phyloP scores from a whole-genome alignment of 2,797 vertebrate genomes.

The Argya squamiceps region DNA sequence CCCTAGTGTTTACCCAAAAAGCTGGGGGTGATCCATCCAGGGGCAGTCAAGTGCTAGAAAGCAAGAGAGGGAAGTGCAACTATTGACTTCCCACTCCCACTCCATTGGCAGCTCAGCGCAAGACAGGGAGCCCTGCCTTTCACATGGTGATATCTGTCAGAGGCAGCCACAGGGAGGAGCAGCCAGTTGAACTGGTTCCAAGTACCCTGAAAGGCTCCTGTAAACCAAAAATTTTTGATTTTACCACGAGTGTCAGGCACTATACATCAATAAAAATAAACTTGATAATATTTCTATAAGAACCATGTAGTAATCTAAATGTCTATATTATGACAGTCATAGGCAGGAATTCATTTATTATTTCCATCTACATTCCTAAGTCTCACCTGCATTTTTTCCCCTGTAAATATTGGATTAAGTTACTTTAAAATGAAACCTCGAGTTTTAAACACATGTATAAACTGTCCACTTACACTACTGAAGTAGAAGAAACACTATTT shows the following conservation, averaged over 20 bases:
- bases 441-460: not conserved
- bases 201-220: not conserved
- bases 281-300: not conserved
- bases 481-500: not conserved
- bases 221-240: not conserved
- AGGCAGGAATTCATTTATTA: not conserved
- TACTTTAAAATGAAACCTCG: not conserved
- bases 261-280: not conserved
- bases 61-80: not conserved
- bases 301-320: not conserved
- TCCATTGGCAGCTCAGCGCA: not conserved
- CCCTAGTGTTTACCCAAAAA: not conserved
- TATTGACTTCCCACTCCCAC: not conserved
- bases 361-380: slow-evolving; percentile 7
- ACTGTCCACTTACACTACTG: not conserved
- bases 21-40: not conserved
- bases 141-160: not conserved
- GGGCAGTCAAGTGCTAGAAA: not conserved
- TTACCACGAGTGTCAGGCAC: not conserved
- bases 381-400: not conserved
- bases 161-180: not conserved
- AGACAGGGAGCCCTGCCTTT: not conserved
- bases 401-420: slow-evolving; percentile 32
- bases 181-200: not conserved
- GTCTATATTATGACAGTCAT: not conserved